Conservation (phyloP, 2,888 invertebrate genomes). For the Hesperia comma region DNA sequence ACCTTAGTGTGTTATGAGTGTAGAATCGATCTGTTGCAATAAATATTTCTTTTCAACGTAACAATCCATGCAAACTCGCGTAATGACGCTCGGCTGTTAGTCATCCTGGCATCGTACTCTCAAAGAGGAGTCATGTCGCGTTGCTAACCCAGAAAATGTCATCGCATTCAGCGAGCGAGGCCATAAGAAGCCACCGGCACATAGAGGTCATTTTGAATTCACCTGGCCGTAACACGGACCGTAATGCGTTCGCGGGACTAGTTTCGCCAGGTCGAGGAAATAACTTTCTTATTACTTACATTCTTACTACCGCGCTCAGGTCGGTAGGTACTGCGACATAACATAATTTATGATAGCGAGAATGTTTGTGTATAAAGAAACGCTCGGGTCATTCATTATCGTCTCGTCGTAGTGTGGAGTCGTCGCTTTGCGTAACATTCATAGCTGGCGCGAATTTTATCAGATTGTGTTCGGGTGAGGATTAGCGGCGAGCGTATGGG, state of each 20-base stretch:
- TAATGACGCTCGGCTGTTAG: conserved; percentile 75
- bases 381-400: conserved; percentile 79
- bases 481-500: conserved; percentile 70
- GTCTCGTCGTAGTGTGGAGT: conserved; percentile 73
- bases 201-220: conserved; percentile 84
- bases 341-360: conserved; percentile 60
- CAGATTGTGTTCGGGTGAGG: conserved; percentile 81
- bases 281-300: conserved; percentile 80
- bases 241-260: conserved; percentile 82
- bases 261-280: conserved; percentile 83
- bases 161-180: conserved; percentile 79
- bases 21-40: conserved; percentile 74
- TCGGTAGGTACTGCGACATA: conserved; percentile 62
- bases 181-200: conserved; percentile 80
- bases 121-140: conserved; percentile 69
- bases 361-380: conserved; percentile 70
- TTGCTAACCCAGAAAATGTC: conserved; percentile 82
- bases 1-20: conserved; percentile 75
- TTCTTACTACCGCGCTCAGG: conserved; percentile 59
- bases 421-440: conserved; percentile 81
- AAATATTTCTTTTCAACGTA: conserved; percentile 62
- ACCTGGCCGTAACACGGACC: conserved; percentile 81
- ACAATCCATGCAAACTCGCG: conserved; percentile 65
- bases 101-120: conserved; percentile 79
- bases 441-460: conserved; percentile 84